Base-by-base conservation (phyloP, 2,113 vertebrate genomes). In the Amazona vittata region DNA sequence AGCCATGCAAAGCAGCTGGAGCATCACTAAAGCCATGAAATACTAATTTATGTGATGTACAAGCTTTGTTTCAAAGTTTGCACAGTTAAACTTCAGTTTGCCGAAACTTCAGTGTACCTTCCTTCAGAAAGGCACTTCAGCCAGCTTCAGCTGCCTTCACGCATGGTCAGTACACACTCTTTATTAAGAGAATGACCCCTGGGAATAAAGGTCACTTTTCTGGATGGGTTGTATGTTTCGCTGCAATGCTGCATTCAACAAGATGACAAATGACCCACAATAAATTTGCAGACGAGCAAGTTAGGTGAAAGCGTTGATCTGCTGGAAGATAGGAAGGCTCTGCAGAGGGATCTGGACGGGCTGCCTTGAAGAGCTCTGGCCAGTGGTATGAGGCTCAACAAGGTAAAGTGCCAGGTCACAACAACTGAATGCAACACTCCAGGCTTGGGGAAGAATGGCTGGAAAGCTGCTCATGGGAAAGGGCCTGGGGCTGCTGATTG, bases 151-250 rank as follows among this genome's bases (percentile, higher is more conserved):
- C 60, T 33, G 47, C 47, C 33, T 20, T 55, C 37, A 15, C 0
- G 1, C 9, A 3, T 0, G 2, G n/a, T 26, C 29, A 9, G 31
- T n/a, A 11, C 0, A 0, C 17, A 1, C 9, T 12, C 9, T 43
- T 21, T 9, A 12, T 15, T 6, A 12, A 33, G 15, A 52, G 28
- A 37, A 60, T 15, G 10, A 18, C 25, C 21, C 5, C 29, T 13
- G 44, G n/a, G 49, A 65, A n/a, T 47, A 18, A 60, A 53, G 50
- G 50, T 43, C 39, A 5, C 31, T 81, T 41, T 26, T 53, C n/a
- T 13, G 59, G 6, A 7, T 64, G 33, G 39, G 31, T 37, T 44
- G 4, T 10, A 5, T 1, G 14, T 25, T 89, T 64, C 65, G 29
- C 49, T 43, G 73, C 49, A n/a, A 7, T 8, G 43, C 26, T 62